Percentiles rank a stretch among this genome's conserved stretches.
Conservation (phyloP, 2,113 vertebrate species). For the Beaufortia kweichowensis region DNA sequence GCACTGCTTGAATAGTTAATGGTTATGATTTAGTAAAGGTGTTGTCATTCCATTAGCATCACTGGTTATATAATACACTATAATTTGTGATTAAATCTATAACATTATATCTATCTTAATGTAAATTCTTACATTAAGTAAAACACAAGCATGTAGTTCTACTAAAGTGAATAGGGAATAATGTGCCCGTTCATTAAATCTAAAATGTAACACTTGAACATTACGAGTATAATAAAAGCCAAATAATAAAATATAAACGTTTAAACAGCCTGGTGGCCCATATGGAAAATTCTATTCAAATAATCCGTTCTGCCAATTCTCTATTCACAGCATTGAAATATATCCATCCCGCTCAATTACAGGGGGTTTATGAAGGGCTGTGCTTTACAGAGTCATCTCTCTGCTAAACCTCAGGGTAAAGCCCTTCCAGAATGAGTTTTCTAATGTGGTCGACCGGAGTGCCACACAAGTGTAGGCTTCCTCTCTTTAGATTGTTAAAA, state of each 20-base stretch:
- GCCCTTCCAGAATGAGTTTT: slow-evolving; percentile 36
- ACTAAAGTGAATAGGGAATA: neutral
- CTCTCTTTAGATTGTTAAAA: slow-evolving; percentile 58
- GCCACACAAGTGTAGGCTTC: slow-evolving; percentile 54
- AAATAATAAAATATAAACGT: slow-evolving; percentile 55
- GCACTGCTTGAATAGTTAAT: slow-evolving; percentile 1
- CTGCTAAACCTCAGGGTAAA: slow-evolving; percentile 50
- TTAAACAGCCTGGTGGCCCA: slow-evolving; percentile 56
- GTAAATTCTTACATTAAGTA: neutral
- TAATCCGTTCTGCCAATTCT: slow-evolving; percentile 53
- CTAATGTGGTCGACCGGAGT: slow-evolving; percentile 51
- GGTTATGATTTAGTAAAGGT: slow-evolving; percentile 15
- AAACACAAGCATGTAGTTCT: too few relatives aligned
- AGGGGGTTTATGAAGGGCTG: slow-evolving; percentile 58
- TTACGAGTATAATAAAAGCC: neutral
- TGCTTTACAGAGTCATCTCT: slow-evolving; percentile 58
- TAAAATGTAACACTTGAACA: neutral
- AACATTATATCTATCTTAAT: neutral
- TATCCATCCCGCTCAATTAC: slow-evolving; percentile 63
- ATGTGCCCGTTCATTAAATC: neutral
- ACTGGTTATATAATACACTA: neutral
- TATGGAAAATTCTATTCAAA: slow-evolving; percentile 54
- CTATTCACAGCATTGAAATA: slow-evolving; percentile 53
- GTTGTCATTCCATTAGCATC: neutral
- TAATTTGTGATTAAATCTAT: neutral